Evolutionary conservation across 2,888 invertebrate species (phyloP).

Genomic region (Hyppa rectilinea): DNA sequence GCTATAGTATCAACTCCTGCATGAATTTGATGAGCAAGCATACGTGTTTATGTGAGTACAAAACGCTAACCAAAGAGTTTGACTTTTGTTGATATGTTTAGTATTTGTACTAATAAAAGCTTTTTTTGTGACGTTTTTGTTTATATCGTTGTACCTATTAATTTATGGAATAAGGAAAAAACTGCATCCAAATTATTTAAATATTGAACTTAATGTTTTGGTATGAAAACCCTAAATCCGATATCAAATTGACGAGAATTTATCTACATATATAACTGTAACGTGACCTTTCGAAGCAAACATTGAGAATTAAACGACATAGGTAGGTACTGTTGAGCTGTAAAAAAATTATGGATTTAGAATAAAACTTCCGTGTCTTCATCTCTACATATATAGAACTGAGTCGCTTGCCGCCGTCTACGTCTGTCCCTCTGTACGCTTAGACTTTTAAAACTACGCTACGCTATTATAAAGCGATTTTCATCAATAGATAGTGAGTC

Average conservation of each 20-base stretch:
- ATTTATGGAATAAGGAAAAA: neutral
- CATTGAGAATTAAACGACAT: conserved; percentile 20
- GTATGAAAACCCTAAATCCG: neutral
- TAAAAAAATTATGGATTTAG: too few relatives aligned
- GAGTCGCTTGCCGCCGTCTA: too few relatives aligned
- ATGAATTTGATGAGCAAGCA: conserved; percentile 11
- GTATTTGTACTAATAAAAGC: neutral
- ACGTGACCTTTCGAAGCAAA: conserved; percentile 13
- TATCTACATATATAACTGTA: neutral
- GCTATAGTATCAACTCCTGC: neutral
- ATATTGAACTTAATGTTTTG: too few relatives aligned
- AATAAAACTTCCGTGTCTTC: too few relatives aligned
- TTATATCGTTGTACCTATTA: too few relatives aligned
- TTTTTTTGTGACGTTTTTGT: neutral
- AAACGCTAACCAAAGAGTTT: neutral
- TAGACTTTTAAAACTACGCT: too few relatives aligned
- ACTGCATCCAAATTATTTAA: neutral
- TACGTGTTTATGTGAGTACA: neutral
- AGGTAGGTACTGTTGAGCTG: too few relatives aligned
- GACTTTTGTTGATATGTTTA: neutral
- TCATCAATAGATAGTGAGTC: too few relatives aligned
- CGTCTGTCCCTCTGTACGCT: too few relatives aligned
- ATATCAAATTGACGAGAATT: neutral
- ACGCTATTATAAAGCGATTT: too few relatives aligned
- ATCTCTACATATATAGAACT: too few relatives aligned